Base-by-base conservation (phyloP, 2,888 invertebrate species). In the Diploptera punctata region DNA sequence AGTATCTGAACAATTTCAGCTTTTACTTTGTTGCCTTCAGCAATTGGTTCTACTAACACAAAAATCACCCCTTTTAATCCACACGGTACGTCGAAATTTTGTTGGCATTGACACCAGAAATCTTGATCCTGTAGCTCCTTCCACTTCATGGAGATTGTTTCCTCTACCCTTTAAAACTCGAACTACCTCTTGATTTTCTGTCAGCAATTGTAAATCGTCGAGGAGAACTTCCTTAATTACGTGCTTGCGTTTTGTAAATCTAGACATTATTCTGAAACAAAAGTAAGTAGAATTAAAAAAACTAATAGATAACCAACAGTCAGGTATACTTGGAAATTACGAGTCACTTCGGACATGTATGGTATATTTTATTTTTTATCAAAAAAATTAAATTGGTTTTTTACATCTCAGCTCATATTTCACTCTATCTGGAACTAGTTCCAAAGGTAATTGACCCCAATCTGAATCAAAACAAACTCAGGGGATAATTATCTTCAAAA, bases 91-190 rank as follows among this genome's bases (percentile, higher is more conserved):
- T 13, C 98, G 88, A 80, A 95, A 98, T 80, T 97, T 98, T 16
- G 89, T 90, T 5, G 99, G 99, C 98, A 99, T 98, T 44, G 96
- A 95, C 5, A 92, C 96, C 10, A 98, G 85, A 81, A 90, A 97
- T 68, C 84, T 87, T 68, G 89, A 88, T 5, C 91, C 91, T 16
- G 82, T 82, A 1, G 88, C 80, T 52, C 89, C 87, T 77, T 88
- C 85, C 0, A 95, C 95, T 87, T 95, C 94, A 82, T 97, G 97
- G 69, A 99, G 87, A 85, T 98, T 97, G 82, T 98, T 98, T 47
- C 98, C 99, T 78, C 91, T 88, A 73, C 93, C 90, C 79, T 88
- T 88, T 5, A 92, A 76, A 44, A 97, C 88, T 83, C 90, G 87
- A 0, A 95, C 96, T 68, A 97, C 90, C 78, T 87, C 88, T 82